Evolutionary conservation across 2,888 invertebrate genomes (phyloP), one percentile per base, ranked within the genome.

Genomic region (Pharmacophagus antenor): DNA sequence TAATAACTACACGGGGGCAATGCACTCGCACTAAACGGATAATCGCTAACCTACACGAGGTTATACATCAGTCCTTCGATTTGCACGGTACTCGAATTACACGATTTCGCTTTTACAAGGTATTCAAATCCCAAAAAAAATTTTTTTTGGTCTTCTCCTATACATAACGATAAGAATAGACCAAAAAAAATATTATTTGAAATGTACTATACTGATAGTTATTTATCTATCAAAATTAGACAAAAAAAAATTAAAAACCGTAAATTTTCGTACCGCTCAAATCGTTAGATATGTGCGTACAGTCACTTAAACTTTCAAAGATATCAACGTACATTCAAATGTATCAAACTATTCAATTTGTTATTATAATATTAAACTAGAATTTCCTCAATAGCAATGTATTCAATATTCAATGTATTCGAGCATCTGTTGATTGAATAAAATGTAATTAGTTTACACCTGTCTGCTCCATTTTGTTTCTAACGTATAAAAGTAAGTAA

Each of bases 401-500:
- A 44, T n/a, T 5, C 18, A 1, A 1, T 18, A 44, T n/a, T 8
- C 8, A 68, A 73, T 76, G 73, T 72, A 79, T 78, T 81, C 73
- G 72, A 72, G 79, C 86, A 87, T 80, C 84, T 86, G 86, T 74
- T 79, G 75, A 79, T 75, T 76, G 53, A 37, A 52, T 56, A 25
- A 23, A 52, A n/a, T n/a, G 74, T 76, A 82, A 85, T 84, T 79
- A 80, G 63, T 67, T 66, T 70, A 72, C 88, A 88, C 87, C 88
- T 88, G 88, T 79, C 63, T 51, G 37, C 52, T 62, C 56, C 55
- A 56, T 50, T 55, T 62, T 54, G 58, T 59, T 63, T 56, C 56
- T 23, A 56, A 47, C 21, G 23, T 17, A 8, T 18, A 4, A 44
- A n/a, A 2, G 37, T 15, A n/a, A 37, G n/a, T 52, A 52, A 22